These are phyloP conservation scores for Tanypteryx hageni DNA, from an alignment of 2,888 invertebrate genomes.

Conservation along the genomic window DNA sequence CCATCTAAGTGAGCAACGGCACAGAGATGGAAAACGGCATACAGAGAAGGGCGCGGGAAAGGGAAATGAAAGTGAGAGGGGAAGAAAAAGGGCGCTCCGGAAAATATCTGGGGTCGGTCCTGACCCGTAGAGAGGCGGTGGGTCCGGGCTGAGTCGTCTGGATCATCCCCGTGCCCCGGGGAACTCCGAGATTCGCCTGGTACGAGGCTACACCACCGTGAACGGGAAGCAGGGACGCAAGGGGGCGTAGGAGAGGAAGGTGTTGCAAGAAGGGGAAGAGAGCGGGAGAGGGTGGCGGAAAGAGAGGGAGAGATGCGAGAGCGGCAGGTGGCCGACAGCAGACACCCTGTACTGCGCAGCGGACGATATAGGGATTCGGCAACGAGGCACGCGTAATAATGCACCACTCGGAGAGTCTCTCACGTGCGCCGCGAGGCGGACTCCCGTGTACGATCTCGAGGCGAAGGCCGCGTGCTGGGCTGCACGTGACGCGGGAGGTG, in stretches of 20 bases:
- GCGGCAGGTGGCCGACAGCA: not conserved
- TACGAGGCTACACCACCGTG: not conserved
- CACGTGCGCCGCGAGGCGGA: not conserved
- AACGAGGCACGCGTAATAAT: not conserved
- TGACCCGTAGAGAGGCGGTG: no score
- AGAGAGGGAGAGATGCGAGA: not conserved
- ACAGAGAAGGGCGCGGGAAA: no score
- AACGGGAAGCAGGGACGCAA: not conserved
- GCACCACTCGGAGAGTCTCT: not conserved
- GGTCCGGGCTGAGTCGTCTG: no score
- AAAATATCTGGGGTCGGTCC: no score
- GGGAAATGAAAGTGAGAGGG: no score
- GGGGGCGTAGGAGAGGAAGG: not conserved
- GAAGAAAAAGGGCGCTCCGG: no score
- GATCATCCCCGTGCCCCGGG: slow-evolving; percentile 2
- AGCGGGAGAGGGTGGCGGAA: not conserved
- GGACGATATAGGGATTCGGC: not conserved
- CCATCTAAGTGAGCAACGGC: no score
- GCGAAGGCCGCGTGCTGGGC: not conserved
- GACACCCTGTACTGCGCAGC: slow-evolving; percentile 13
- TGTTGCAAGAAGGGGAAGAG: not conserved
- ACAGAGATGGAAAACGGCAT: no score
- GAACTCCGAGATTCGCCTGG: not conserved
- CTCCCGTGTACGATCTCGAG: not conserved
- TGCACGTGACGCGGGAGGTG: not conserved